Percentiles rank a stretch among this genome's conserved stretches.
Conservation (phyloP, 2,888 invertebrate species). For the Monopis laevigella region DNA sequence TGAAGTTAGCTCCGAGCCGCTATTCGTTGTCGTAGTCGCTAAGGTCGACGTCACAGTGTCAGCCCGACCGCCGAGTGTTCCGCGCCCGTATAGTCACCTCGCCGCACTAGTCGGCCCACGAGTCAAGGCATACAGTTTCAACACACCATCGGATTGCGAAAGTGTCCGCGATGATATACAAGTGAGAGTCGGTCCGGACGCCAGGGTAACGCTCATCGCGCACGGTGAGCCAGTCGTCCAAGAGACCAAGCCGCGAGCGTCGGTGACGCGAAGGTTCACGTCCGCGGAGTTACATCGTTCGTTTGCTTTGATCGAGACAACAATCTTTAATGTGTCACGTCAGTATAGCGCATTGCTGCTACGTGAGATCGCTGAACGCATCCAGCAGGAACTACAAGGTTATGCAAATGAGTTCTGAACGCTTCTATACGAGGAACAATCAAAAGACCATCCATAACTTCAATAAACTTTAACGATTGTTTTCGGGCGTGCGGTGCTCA, state of each 20-base stretch:
- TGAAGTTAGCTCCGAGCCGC: background rate
- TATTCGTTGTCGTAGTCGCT: background rate
- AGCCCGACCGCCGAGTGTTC: constrained; percentile 9
- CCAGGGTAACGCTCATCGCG: constrained; percentile 62
- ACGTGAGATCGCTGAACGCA: constrained; percentile 64
- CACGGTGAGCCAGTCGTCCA: constrained; percentile 57
- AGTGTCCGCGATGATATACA: constrained; percentile 66
- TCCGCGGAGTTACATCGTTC: background rate
- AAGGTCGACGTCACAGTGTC: constrained; percentile 7
- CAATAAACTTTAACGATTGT: constrained; percentile 65
- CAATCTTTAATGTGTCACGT: constrained; percentile 68
- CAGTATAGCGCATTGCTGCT: constrained; percentile 66
- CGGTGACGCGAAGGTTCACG: constrained; percentile 44
- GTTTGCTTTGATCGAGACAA: constrained; percentile 24
- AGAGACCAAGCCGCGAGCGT: constrained; percentile 53
- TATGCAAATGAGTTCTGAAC: constrained; percentile 69
- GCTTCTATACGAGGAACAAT: constrained; percentile 66
- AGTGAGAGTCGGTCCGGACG: constrained; percentile 59
- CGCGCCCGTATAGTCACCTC: constrained; percentile 5
- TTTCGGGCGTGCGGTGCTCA: constrained; percentile 53
- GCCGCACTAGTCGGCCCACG: constrained; percentile 33
- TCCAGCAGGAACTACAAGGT: constrained; percentile 66
- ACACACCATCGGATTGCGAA: constrained; percentile 61
- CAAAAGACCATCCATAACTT: constrained; percentile 68
- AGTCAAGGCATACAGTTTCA: constrained; percentile 50